Evolutionary conservation across 2,888 invertebrate species (phyloP).

Genomic region (Pseudococcus viburni): DNA sequence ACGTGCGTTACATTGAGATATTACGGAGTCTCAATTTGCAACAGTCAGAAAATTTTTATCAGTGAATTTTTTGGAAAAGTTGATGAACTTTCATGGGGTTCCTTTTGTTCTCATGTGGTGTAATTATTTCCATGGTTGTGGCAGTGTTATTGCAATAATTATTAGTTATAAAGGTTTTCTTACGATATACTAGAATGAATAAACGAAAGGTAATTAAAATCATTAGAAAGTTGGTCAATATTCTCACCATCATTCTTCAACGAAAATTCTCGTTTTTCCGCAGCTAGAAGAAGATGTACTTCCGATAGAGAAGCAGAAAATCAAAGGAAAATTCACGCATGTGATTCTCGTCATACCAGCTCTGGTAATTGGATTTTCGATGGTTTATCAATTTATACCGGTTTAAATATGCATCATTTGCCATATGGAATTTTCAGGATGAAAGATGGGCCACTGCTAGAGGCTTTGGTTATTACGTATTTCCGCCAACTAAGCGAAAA

Average conservation of each 20-base stretch:
- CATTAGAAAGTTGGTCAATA: not conserved
- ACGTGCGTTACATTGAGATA: too few relatives aligned
- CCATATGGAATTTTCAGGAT: slow-evolving; percentile 47
- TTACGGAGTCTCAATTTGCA: too few relatives aligned
- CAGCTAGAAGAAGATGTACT: not conserved
- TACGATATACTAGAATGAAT: not conserved
- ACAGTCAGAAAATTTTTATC: too few relatives aligned
- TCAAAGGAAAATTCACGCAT: slow-evolving; percentile 56
- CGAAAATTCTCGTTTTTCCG: too few relatives aligned
- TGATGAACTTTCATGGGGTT: too few relatives aligned
- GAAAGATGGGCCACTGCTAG: slow-evolving; percentile 26
- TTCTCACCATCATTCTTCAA: not conserved
- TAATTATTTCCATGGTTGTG: too few relatives aligned
- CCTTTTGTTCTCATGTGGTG: too few relatives aligned
- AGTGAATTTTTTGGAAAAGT: too few relatives aligned
- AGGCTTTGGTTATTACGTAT: slow-evolving; percentile 37
- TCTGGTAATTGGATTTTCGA: slow-evolving; percentile 29
- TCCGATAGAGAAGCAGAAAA: slow-evolving; percentile 44
- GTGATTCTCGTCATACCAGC: slow-evolving; percentile 46
- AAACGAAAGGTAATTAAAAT: not conserved
- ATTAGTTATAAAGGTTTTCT: not conserved
- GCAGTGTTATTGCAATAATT: too few relatives aligned
- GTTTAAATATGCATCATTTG: not conserved
- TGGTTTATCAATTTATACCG: not conserved
- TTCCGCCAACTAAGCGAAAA: slow-evolving; percentile 28